These are phyloP conservation scores for Serilophus lunatus DNA, from an alignment of 2,113 vertebrate species.

Conservation along the genomic window DNA sequence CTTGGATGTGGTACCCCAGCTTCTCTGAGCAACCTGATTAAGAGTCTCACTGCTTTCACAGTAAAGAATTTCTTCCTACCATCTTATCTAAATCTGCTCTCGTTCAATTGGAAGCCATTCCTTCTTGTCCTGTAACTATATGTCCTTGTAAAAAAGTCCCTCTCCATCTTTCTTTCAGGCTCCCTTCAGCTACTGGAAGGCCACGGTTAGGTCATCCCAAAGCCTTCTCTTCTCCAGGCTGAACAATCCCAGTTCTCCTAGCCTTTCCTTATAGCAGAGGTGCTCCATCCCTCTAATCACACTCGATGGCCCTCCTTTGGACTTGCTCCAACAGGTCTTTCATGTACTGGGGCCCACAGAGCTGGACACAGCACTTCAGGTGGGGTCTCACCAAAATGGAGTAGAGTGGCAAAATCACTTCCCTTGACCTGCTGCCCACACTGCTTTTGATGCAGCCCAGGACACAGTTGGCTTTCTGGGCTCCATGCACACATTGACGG, in stretches of 20 bases:
- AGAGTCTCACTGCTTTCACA: background rate
- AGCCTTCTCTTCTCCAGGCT: background rate
- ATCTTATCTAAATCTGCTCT: background rate
- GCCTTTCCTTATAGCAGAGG: background rate
- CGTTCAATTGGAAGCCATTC: background rate
- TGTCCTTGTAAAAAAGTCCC: background rate
- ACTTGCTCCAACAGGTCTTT: background rate
- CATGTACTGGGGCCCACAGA: background rate
- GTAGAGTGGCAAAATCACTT: background rate
- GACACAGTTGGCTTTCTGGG: background rate
- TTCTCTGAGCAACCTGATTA: background rate
- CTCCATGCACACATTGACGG: background rate
- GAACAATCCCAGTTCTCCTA: background rate
- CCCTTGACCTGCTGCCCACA: background rate
- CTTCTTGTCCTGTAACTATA: background rate
- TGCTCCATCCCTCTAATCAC: background rate
- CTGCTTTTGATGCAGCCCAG: background rate
- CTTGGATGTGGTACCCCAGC: accelerated
- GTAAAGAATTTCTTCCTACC: background rate
- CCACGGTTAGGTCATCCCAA: background rate
- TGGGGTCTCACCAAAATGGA: background rate
- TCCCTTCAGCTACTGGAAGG: background rate
- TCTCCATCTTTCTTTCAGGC: background rate
- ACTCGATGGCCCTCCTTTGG: background rate
- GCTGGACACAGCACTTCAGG: background rate